phyloP scores from a whole-genome alignment of 2,113 vertebrate genomes.

The Pungitius pungitius region DNA sequence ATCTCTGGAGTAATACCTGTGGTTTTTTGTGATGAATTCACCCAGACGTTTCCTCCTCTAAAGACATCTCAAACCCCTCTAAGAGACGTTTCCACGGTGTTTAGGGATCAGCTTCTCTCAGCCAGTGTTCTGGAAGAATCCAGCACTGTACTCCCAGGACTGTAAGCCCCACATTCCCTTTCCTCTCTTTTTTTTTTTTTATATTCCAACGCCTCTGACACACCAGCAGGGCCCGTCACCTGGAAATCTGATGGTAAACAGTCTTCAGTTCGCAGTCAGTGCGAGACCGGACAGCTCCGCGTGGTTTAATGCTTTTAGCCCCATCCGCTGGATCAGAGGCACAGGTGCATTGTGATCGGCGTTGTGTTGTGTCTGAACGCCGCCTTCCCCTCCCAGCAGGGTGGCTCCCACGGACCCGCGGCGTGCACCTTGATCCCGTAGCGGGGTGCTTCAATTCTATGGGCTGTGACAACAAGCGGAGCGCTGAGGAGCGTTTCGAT shows the following conservation, averaged over 20 bases:
- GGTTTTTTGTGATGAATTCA: constrained; percentile 70
- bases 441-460: constrained; percentile 46
- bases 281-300: constrained; percentile 42
- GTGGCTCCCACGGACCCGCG: constrained; percentile 45
- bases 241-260: constrained; percentile 45
- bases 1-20: constrained; percentile 69
- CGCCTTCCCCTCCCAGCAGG: constrained; percentile 37
- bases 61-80: constrained; percentile 46
- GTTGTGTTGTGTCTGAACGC: too few relatives aligned
- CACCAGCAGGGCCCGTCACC: constrained; percentile 23
- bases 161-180: constrained; percentile 12
- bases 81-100: constrained; percentile 47
- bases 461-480: constrained; percentile 49
- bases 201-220: constrained; percentile 31
- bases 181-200: background rate
- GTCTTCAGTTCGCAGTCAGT: constrained; percentile 32
- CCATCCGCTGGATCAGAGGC: constrained; percentile 78
- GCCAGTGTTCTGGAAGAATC: constrained; percentile 40
- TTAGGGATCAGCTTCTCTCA: constrained; percentile 46
- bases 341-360: constrained; percentile 78
- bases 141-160: constrained; percentile 24
- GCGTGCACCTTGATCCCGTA: constrained; percentile 55
- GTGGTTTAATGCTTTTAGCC: constrained; percentile 78
- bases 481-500: constrained; percentile 38
- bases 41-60: constrained; percentile 36